These are phyloP conservation scores for Prenolepis imparis DNA, from an alignment of 2,888 invertebrate species.

Conservation along the genomic window DNA sequence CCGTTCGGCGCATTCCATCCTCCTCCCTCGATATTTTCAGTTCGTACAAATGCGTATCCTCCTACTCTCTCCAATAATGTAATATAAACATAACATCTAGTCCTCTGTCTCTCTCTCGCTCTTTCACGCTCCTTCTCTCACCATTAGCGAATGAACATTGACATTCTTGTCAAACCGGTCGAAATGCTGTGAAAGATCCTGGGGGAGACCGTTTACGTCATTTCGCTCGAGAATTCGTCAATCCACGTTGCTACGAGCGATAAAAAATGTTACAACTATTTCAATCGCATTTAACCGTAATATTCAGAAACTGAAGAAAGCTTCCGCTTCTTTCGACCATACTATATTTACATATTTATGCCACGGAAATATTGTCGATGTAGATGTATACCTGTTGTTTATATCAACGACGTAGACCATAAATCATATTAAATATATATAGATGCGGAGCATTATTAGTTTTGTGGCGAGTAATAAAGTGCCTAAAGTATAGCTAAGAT, in stretches of 20 bases:
- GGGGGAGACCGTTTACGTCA: slow-evolving; percentile 32
- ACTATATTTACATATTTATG: slow-evolving; percentile 84
- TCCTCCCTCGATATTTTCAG: slow-evolving; percentile 24
- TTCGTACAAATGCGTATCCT: slow-evolving; percentile 19
- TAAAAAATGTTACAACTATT: slow-evolving; percentile 47
- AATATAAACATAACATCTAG: slow-evolving; percentile 68
- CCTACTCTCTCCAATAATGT: neutral
- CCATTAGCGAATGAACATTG: slow-evolving; percentile 54
- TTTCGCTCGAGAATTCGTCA: neutral
- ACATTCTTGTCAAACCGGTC: slow-evolving; percentile 59
- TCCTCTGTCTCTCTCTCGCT: neutral
- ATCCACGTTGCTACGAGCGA: slow-evolving; percentile 24
- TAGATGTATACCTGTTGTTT: slow-evolving; percentile 52
- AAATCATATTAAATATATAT: too few relatives aligned
- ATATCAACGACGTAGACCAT: neutral
- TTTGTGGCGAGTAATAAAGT: too few relatives aligned
- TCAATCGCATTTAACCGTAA: slow-evolving; percentile 53
- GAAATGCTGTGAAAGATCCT: slow-evolving; percentile 25
- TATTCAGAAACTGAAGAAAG: slow-evolving; percentile 65
- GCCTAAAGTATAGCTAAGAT: too few relatives aligned
- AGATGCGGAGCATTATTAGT: too few relatives aligned
- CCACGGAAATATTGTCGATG: slow-evolving; percentile 58
- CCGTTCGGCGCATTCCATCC: slow-evolving; percentile 60
- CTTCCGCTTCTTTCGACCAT: slow-evolving; percentile 81
- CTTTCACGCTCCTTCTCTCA: slow-evolving; percentile 33